Evolutionary conservation across 2,888 invertebrate species (phyloP), one percentile per base, ranked within the genome.

Genomic region (Mylabris sibirica): DNA sequence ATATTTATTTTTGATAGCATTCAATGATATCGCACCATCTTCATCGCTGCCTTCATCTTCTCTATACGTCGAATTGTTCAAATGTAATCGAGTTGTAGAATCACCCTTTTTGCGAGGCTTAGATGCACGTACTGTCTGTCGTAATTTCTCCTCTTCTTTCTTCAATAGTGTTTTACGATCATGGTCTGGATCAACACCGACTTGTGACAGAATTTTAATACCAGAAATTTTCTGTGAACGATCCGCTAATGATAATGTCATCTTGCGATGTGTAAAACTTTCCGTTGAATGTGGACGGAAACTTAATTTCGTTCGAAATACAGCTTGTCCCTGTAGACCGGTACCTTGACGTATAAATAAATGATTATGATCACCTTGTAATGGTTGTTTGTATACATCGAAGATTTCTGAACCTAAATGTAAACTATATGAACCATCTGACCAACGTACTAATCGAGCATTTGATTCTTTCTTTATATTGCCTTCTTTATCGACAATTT

Each of bases 261-360:
- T 98, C 89, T 99, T 99, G 76, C 98, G 91, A 85, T 99, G 99
- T 0, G 99, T 99, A 86, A 98, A 97, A 24, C 98, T 98, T 83
- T 99, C 99, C 0, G 99, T 99, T 0, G 99, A 99, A 84, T 98
- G 98, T 0, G 99, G 99, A 59, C 99, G 89, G 92, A 99, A 99
- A 1, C 97, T 96, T 0, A 99, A 87, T 85, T 99, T 99, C 0
- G 97, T 98, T 53, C 96, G 90, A 87, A 99, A 99, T 35, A 99
- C 96, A 0, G 98, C 96, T 84, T 99, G 99, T 0, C 98, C 99
- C 81, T 98, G 98, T 1, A 99, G 88, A 88, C 98, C 98, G 0
- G 98, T 98, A 53, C 98, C 98, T 89, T 99, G 98, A 0, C 99
- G 91, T 71, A 99, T 96, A 85, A 97, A 99, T 74, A 99, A 87